Evolutionary conservation across 1,140 invertebrate species (phyloP), one percentile per base, ranked within the genome.

Genomic region (Pantala flavescens): DNA sequence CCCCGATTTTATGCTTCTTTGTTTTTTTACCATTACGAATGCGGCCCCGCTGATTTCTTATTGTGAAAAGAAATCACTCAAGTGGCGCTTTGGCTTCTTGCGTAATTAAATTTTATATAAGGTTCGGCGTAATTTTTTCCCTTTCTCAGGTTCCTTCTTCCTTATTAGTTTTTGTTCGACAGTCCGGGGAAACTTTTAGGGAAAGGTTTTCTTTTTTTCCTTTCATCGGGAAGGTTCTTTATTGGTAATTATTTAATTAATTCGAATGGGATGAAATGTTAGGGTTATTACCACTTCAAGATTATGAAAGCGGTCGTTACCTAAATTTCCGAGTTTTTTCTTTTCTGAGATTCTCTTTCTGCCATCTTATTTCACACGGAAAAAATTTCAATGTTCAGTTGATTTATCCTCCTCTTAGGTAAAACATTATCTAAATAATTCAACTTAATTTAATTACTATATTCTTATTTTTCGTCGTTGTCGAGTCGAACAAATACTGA

Each of bases 81-180:
- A 63, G 49, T 63, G 49, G 49, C 49, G 49, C 49, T 63, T 63
- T 63, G 49, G 49, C 49, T 63, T 63, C 49, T 63, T 5, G 5
- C 12, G 49, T 63, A 63, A 63, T 63, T 63, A 63, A 63, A 63
- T 63, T 63, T 63, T 63, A 63, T n/a, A n/a, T 63, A 63, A 63
- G 49, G 49, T 63, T 63, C 49, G n/a, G 49, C 14, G 49, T 63
- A 63, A 19, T 63, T 63, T 63, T 49, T 63, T 63, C 49, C 49
- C 49, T 21, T 14, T 36, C 49, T 21, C 49, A 12, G n/a, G 16
- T 63, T 21, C 49, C 12, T 63, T 63, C 49, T 21, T 63, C 28
- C 49, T 63, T 63, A 63, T 63, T 63, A 63, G 16, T 63, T 63
- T 63, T 63, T 63, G 49, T 63, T 63, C 49, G 49, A 63, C 49